Percentiles rank a stretch among this genome's conserved stretches.
Evolutionary conservation across 2,888 invertebrate genomes (phyloP).

Genomic region (Tinea pellionella): DNA sequence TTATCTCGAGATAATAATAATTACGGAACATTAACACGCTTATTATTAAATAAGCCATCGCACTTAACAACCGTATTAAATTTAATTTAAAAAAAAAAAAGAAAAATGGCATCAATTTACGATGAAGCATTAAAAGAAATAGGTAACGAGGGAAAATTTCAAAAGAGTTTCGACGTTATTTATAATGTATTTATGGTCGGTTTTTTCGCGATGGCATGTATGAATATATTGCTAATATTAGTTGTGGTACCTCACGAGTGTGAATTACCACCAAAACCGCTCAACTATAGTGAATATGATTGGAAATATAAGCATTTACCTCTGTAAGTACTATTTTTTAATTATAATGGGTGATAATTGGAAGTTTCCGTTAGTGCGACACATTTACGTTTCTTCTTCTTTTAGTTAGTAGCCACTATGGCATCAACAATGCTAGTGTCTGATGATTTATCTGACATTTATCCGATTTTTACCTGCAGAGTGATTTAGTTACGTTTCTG

Average conservation of each 20-base stretch:
- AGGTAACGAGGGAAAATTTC: constrained; percentile 49
- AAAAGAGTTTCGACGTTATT: constrained; percentile 46
- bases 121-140: constrained; percentile 38
- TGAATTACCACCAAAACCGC: constrained; percentile 36
- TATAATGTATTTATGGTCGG: constrained; percentile 43
- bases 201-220: constrained; percentile 44
- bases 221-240: constrained; percentile 49
- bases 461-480: too few species aligned
- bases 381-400: too few species aligned
- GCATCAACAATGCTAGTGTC: too few species aligned
- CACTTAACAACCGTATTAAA: too few species aligned
- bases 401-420: too few species aligned
- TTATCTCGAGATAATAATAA: too few species aligned
- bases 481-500: too few species aligned
- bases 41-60: not conserved
- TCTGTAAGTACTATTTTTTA: constrained; percentile 26
- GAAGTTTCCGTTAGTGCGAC: too few species aligned
- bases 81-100: too few species aligned
- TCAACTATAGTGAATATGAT: constrained; percentile 30
- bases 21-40: too few species aligned
- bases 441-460: too few species aligned
- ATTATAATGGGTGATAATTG: too few species aligned
- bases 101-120: constrained; percentile 33
- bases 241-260: constrained; percentile 53
- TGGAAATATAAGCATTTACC: constrained; percentile 45